Evolutionary conservation across 2,113 vertebrate species (phyloP), one percentile per base, ranked within the genome.

Genomic region (Silurus glanis): DNA sequence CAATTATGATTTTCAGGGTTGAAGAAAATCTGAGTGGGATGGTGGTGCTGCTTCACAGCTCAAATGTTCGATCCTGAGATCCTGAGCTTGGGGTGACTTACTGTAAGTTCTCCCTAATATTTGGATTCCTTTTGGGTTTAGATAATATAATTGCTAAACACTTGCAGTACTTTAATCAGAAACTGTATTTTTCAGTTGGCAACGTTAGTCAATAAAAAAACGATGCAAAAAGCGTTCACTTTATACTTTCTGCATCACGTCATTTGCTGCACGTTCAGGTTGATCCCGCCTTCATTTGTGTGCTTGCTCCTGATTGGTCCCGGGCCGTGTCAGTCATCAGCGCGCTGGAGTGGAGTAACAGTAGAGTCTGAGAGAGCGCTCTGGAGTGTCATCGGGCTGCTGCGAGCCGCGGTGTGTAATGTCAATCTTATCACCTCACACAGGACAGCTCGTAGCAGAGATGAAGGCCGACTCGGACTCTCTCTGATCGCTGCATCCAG

Each of bases 401-500:
- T 75, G 80, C 59, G 79, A 82, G 83, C 83, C 78, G 79, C 79
- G 62, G 86, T 72, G 86, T 84, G 88, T 86, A 58, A 90, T 89
- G 89, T 14, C 86, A 85, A 51, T 67, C 62, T 82, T 86, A 69
- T 84, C 84, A 55, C 84, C 85, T 84, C 78, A 75, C 80, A 84
- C 87, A 69, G 80, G 75, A 61, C 81, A 82, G 79, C 84, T 66
- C 66, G 69, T 79, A 59, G 89, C 58, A 56, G 80, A 76, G 82
- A 90, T 90, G 89, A 89, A 85, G 86, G 86, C 89, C 71, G 67
- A 72, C 76, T 83, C 76, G 67, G 84, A 86, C 64, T 86, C 78
- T 83, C 86, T 89, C 86, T 90, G 88, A 90, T 84, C 75, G 72
- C 80, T 83, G 86, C 84, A 83, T 61, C 64, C 78, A 45, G 66